These are phyloP conservation scores for Damaliscus lunatus DNA, from an alignment of 2,113 vertebrate species.

Conservation along the genomic window DNA sequence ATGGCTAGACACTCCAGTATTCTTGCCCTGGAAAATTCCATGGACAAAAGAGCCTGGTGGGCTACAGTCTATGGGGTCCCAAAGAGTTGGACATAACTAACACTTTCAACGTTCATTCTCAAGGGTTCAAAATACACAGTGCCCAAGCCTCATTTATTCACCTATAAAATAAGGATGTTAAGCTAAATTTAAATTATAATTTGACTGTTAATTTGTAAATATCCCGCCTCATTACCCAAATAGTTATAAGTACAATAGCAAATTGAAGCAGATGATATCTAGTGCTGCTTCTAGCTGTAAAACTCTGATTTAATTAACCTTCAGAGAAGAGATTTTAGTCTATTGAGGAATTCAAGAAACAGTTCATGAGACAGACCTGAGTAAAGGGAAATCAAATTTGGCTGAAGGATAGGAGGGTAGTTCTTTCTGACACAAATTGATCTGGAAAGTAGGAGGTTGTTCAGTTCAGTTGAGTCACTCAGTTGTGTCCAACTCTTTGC, in stretches of 20 bases:
- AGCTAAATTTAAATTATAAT: neutral
- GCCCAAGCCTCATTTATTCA: neutral
- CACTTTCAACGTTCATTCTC: neutral
- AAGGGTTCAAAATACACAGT: neutral
- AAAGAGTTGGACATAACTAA: neutral
- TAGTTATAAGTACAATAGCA: neutral
- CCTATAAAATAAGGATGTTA: constrained; percentile 6
- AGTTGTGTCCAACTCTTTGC: neutral
- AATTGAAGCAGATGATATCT: constrained; percentile 5
- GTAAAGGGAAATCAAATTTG: neutral
- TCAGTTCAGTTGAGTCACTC: neutral
- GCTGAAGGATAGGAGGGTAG: neutral
- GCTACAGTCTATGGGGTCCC: neutral
- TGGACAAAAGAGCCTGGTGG: neutral
- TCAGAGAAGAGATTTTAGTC: neutral
- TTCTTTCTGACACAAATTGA: neutral
- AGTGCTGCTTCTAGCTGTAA: neutral
- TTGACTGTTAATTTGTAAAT: neutral
- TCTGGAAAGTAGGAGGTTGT: neutral
- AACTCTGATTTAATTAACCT: constrained; percentile 17
- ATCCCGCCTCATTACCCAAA: neutral
- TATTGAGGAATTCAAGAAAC: neutral
- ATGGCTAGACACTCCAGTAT: neutral
- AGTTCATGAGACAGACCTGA: neutral
- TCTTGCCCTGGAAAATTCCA: neutral